Base-by-base conservation (phyloP, 1,140 invertebrate genomes). In the Cydia fagiglandana region DNA sequence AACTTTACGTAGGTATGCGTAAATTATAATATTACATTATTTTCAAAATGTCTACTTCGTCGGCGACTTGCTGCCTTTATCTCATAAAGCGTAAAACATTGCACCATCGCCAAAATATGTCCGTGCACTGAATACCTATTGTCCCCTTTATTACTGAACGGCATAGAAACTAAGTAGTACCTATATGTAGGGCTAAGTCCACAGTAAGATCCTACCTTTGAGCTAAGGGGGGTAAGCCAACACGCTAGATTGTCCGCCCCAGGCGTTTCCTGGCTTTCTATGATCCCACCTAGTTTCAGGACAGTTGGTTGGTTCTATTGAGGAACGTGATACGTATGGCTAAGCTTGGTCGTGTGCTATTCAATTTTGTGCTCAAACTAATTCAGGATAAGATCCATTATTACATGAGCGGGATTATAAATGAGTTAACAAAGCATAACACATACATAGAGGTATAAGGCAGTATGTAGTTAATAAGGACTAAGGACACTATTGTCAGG, bases 181-280 rank as follows among this genome's bases (percentile, higher is more conserved):
- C 9, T 61, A 61, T 61, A 61, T 61, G 20, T 61, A 61, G 50
- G 50, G 56, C 20, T 61, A 61, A 61, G 17, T 24, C 20, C 20
- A 61, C 56, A 61, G 56, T 61, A 61, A 61, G 56, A 61, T 61
- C 56, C 56, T 61, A 61, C 66, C 66, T 70, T 70, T 70, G 66
- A 45, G 34, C 56, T 7, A 61, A 70, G 28, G n/a, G 66, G 66
- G 66, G 80, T 80, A 83, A 85, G 79, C 83, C 81, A 88, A 88
- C 87, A 87, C 74, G 80, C 73, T 38, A 87, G 87, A 88, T 87
- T 85, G 83, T 84, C 82, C 80, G 84, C 87, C 80, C 41, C 56
- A 76, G 83, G 85, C 83, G 68, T 68, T 84, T 81, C 81, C 83
- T 77, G 80, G 78, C 75, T 83, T 80, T 77, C 83, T 81, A 82